Percentiles rank a stretch among this genome's conserved stretches.
These are phyloP conservation scores for Phyllotis vaccarum DNA, from an alignment of 2,797 vertebrate species.

Conservation along the genomic window DNA sequence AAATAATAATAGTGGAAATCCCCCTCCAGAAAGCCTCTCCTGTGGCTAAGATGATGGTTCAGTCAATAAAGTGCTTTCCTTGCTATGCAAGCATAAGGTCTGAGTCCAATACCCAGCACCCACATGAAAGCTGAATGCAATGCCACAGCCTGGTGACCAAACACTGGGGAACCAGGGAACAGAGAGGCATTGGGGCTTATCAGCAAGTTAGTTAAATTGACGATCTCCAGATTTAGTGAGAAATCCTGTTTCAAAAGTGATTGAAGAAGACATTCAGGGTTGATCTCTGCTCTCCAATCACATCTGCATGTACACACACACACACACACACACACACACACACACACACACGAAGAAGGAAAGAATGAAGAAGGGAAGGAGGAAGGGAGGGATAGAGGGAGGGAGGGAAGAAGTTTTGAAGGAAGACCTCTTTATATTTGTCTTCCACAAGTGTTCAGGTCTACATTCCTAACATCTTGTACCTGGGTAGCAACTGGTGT, in stretches of 20 bases:
- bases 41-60: background rate
- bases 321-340: no score
- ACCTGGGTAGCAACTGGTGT: background rate
- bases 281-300: background rate
- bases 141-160: no score
- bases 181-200: background rate
- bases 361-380: accelerated
- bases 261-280: background rate
- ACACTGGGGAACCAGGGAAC: no score
- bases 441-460: background rate
- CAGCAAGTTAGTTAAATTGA: background rate
- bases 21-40: background rate
- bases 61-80: background rate
- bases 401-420: accelerated
- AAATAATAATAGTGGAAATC: background rate
- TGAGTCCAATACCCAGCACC: background rate
- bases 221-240: background rate
- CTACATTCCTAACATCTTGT: background rate
- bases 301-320: no score
- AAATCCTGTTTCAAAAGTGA: background rate
- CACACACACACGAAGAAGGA: no score
- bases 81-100: no score
- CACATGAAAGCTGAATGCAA: background rate
- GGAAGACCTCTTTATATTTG: background rate
- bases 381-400: accelerated